Percentiles rank a stretch among this genome's conserved stretches.
phyloP scores from a whole-genome alignment of 1,140 invertebrate species.

The Bombus polaris region DNA sequence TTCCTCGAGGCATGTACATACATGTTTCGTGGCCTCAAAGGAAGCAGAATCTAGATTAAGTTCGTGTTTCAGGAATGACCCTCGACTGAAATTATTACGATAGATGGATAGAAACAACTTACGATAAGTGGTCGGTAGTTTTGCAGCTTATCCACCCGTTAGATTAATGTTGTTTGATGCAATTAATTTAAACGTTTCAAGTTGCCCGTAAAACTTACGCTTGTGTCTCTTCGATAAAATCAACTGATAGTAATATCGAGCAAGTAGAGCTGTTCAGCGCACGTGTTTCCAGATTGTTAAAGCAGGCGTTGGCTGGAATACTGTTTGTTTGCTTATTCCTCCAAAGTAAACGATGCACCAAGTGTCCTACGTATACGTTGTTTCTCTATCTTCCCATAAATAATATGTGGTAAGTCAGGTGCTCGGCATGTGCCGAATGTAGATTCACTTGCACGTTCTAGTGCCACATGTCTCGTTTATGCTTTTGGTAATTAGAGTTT shows the following conservation, averaged over 20 bases:
- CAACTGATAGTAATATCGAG: conserved; percentile 23
- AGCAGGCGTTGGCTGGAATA: conserved; percentile 39
- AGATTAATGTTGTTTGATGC: neutral
- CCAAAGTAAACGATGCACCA: conserved; percentile 55
- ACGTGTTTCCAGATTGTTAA: conserved; percentile 62
- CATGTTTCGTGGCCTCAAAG: conserved; percentile 42
- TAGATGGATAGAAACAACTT: neutral
- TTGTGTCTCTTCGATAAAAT: neutral
- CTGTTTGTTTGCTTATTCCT: conserved; percentile 62
- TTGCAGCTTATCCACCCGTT: neutral
- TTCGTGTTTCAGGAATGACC: conserved; percentile 26
- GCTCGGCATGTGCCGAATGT: conserved; percentile 1
- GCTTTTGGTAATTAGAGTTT: conserved; percentile 18
- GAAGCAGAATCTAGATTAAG: neutral
- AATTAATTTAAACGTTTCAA: conserved; percentile 3
- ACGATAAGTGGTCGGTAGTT: neutral
- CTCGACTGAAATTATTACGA: conserved; percentile 7
- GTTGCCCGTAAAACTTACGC: neutral
- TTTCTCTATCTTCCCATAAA: conserved; percentile 58
- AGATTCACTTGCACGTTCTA: neutral
- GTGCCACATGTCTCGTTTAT: conserved; percentile 17
- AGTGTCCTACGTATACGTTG: conserved; percentile 46
- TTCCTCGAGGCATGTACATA: conserved; percentile 7
- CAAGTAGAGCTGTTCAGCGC: neutral
- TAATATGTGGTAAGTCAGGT: conserved; percentile 37